Evolutionary conservation across 2,797 vertebrate species (phyloP).

Genomic region (Trematomus bernacchii): DNA sequence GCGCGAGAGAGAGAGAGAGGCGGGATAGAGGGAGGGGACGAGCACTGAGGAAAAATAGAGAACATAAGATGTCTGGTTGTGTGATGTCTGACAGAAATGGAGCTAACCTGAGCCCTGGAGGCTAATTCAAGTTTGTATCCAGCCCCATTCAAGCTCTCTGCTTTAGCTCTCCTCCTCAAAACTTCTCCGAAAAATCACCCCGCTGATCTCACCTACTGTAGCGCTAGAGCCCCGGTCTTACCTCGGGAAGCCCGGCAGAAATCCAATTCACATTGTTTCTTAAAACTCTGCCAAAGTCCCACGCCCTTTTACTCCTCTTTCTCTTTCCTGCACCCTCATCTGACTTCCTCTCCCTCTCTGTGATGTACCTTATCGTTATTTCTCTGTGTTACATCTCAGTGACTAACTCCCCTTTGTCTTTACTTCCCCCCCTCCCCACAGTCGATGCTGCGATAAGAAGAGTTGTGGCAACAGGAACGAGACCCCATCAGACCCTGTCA

Average conservation of each 20-base stretch:
- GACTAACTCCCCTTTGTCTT: constrained; percentile 56
- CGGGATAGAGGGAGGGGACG: constrained; percentile 75
- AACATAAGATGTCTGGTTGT: constrained; percentile 82
- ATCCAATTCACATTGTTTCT: constrained; percentile 54
- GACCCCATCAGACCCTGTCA: constrained; percentile 99
- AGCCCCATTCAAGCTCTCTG: constrained; percentile 65
- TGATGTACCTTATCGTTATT: constrained; percentile 39
- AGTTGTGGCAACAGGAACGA: constrained; percentile 99
- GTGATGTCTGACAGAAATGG: constrained; percentile 84
- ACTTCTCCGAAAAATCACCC: constrained; percentile 58
- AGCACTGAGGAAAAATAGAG: constrained; percentile 77
- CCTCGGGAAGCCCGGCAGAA: constrained; percentile 49
- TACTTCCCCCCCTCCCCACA: constrained; percentile 42
- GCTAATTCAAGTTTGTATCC: constrained; percentile 78
- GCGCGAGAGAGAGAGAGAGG: constrained; percentile 64
- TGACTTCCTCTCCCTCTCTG: constrained; percentile 51
- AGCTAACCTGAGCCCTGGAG: constrained; percentile 82
- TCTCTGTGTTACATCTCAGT: constrained; percentile 48
- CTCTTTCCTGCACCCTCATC: constrained; percentile 50
- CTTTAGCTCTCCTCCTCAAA: constrained; percentile 57
- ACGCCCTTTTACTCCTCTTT: constrained; percentile 62
- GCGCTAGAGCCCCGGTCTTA: constrained; percentile 65
- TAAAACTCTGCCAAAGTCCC: constrained; percentile 67
- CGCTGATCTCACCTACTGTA: constrained; percentile 54
- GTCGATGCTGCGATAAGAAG: constrained; percentile 99